Evolutionary conservation across 2,888 invertebrate genomes (phyloP).

Genomic region (Parnassius glacialis): DNA sequence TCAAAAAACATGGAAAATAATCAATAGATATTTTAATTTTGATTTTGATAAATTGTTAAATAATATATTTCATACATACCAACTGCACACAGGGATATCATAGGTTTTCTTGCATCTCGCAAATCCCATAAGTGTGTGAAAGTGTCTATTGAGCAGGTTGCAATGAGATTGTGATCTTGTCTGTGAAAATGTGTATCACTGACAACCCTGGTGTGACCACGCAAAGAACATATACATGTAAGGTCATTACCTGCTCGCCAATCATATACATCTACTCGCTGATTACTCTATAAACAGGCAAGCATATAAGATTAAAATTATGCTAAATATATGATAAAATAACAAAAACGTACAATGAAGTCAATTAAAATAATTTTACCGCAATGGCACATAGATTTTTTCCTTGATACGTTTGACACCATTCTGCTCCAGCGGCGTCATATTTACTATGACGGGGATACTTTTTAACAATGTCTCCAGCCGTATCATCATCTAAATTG

Average conservation of each 20-base stretch:
- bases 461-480: constrained; percentile 85
- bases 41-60: background rate
- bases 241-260: constrained; percentile 87
- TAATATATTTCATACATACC: constrained; percentile 75
- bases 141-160: constrained; percentile 96
- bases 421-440: constrained; percentile 95
- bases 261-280: constrained; percentile 91
- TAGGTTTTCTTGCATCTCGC: constrained; percentile 91
- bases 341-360: background rate
- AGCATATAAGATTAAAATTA: constrained; percentile 1
- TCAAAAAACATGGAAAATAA: no score
- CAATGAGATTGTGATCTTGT: constrained; percentile 75
- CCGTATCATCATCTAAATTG: constrained; percentile 84
- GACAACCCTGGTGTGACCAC: constrained; percentile 91
- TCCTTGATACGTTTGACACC: constrained; percentile 90
- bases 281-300: constrained; percentile 85
- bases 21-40: no score
- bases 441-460: constrained; percentile 95
- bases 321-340: constrained; percentile 18
- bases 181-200: constrained; percentile 96
- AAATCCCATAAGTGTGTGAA: constrained; percentile 97
- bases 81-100: constrained; percentile 92
- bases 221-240: constrained; percentile 85
- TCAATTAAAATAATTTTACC: constrained; percentile 63
- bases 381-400: constrained; percentile 93